phyloP scores from a whole-genome alignment of 2,888 invertebrate species.

The Dolichomitus sp. region DNA sequence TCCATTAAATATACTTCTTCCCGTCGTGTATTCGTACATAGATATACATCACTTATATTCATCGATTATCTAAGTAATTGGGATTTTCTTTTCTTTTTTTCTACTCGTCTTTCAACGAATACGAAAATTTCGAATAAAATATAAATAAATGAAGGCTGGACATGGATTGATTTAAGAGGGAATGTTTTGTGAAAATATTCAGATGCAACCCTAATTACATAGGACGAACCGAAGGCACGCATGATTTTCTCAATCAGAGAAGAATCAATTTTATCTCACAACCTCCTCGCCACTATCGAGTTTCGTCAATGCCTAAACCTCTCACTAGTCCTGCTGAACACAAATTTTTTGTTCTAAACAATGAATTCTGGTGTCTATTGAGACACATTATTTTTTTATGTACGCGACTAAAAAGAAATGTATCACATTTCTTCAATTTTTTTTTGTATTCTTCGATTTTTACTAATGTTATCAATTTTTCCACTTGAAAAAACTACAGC shows the following conservation, averaged over 20 bases:
- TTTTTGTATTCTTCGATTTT: neutral
- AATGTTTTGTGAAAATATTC: constrained; percentile 19
- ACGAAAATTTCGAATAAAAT: constrained; percentile 1
- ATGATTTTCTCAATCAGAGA: constrained; percentile 42
- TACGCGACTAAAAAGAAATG: no score
- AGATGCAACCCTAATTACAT: constrained; percentile 34
- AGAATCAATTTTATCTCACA: constrained; percentile 39
- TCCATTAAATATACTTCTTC: constrained; percentile 52
- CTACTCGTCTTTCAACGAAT: constrained; percentile 37
- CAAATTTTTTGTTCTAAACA: constrained; percentile 7
- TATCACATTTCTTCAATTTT: no score
- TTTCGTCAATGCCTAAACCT: constrained; percentile 2
- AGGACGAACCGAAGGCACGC: constrained; percentile 52
- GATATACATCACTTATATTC: constrained; percentile 60
- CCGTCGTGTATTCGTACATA: constrained; percentile 58
- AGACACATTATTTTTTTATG: neutral
- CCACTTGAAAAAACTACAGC: no score
- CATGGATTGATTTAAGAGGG: constrained; percentile 3
- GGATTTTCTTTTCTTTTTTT: constrained; percentile 31
- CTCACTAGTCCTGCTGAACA: neutral
- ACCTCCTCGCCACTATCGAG: constrained; percentile 32
- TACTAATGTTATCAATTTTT: neutral
- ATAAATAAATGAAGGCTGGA: constrained; percentile 5
- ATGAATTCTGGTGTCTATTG: neutral
- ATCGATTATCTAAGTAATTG: constrained; percentile 62